A percentile compares a stretch with the other conserved stretches of the same genome.
Conservation (phyloP, 2,113 vertebrate genomes). For the Psephotus haematonotus region DNA sequence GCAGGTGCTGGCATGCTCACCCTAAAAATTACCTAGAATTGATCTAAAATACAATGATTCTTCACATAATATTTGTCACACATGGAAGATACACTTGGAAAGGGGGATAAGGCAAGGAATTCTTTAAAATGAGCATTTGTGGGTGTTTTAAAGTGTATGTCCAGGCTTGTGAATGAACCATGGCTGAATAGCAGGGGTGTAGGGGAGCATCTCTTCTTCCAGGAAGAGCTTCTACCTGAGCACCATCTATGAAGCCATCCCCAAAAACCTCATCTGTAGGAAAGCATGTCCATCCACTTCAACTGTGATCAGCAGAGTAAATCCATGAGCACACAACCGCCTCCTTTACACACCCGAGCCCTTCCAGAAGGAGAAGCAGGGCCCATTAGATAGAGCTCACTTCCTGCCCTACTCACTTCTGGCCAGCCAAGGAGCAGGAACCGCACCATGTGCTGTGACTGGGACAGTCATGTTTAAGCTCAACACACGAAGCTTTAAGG, state of each 20-base stretch:
- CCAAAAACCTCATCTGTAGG: not conserved
- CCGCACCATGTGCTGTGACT: fast-evolving
- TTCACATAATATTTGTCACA: not conserved
- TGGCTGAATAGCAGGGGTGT: not conserved
- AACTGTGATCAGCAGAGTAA: fast-evolving
- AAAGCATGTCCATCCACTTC: not conserved
- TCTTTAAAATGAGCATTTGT: not conserved
- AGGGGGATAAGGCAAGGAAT: not conserved
- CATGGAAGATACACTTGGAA: not conserved
- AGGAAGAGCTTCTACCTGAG: not conserved
- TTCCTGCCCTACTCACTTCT: fast-evolving
- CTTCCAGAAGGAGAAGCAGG: not conserved
- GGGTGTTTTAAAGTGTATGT: not conserved
- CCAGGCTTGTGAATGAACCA: not conserved
- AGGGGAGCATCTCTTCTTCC: not conserved
- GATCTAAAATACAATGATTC: not conserved
- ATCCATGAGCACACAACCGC: not conserved
- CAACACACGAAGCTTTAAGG: not conserved
- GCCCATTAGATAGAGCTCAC: fast-evolving
- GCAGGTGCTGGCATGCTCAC: not conserved
- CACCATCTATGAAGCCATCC: fast-evolving
- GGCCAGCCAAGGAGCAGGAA: not conserved
- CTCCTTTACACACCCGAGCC: fast-evolving
- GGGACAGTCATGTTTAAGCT: not conserved
- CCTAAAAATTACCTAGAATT: not conserved